A percentile compares a stretch with the other conserved stretches of the same genome.
These are phyloP conservation scores for Tetranychus truncatus DNA, from an alignment of 2,888 invertebrate genomes.

Conservation along the genomic window DNA sequence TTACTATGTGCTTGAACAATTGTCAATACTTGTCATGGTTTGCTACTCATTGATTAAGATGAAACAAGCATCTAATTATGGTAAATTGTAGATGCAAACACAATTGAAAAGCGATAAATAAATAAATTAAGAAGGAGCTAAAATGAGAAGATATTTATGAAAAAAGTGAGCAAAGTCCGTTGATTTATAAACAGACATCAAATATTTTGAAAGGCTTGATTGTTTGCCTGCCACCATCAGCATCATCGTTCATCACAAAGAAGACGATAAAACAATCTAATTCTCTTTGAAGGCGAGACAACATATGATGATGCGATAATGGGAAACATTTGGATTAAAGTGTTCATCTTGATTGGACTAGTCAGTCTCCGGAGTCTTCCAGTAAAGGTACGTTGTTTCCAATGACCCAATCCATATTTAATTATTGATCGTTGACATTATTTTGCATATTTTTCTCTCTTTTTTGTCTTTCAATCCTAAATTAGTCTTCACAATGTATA, in stretches of 20 bases:
- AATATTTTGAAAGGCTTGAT: too few species aligned
- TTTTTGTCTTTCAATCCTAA: background rate
- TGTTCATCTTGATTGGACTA: background rate
- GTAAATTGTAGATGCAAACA: background rate
- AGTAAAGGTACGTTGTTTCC: background rate
- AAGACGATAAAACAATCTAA: background rate
- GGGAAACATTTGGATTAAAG: background rate
- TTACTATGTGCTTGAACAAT: background rate
- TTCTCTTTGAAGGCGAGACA: background rate
- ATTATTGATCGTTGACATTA: background rate
- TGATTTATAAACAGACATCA: too few species aligned
- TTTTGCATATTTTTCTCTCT: background rate
- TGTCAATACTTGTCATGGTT: background rate
- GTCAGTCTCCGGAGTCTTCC: background rate
- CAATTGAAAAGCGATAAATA: background rate
- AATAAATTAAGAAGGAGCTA: background rate
- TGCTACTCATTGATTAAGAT: background rate
- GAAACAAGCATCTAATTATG: background rate
- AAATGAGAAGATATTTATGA: too few species aligned
- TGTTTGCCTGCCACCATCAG: too few species aligned
- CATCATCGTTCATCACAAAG: too few species aligned
- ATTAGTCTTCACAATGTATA: conserved; percentile 18
- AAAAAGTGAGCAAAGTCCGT: too few species aligned
- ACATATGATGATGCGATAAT: background rate
- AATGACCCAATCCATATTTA: background rate